Percentiles rank a stretch among this genome's conserved stretches.
These are phyloP conservation scores for Lepidocyrtinus sp. DNA, from an alignment of 2,888 invertebrate species.

Conservation along the genomic window DNA sequence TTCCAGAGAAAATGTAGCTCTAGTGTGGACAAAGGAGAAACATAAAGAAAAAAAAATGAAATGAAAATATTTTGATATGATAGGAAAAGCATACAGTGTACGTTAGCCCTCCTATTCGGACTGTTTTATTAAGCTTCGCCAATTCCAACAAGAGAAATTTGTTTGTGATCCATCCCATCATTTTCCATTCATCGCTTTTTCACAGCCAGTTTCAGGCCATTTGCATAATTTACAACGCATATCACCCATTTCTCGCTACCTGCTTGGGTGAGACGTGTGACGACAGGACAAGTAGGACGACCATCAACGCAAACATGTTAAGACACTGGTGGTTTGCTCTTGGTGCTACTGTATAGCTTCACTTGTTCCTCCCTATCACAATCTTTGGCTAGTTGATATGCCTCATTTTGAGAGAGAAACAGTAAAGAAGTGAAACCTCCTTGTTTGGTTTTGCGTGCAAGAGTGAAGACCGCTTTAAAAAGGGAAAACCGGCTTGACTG, in stretches of 20 bases:
- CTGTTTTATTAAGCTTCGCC: no score
- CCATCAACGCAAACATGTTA: slow-evolving; percentile 35
- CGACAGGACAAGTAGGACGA: slow-evolving; percentile 27
- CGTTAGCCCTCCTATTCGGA: no score
- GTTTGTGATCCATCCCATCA: slow-evolving; percentile 36
- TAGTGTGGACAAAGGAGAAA: neutral
- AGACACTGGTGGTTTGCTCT: neutral
- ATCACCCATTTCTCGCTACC: slow-evolving; percentile 40
- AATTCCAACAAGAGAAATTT: neutral
- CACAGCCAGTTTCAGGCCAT: slow-evolving; percentile 54
- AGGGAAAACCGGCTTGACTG: neutral
- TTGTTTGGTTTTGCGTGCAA: slow-evolving; percentile 42
- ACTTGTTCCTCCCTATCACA: neutral
- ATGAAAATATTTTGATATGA: neutral
- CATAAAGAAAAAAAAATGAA: neutral
- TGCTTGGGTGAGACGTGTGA: slow-evolving; percentile 21
- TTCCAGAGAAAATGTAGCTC: slow-evolving; percentile 44
- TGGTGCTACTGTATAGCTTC: slow-evolving; percentile 1
- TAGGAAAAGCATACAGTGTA: neutral
- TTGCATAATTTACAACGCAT: slow-evolving; percentile 56
- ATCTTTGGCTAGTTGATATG: slow-evolving; percentile 31
- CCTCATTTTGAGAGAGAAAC: slow-evolving; percentile 26
- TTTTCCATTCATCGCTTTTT: slow-evolving; percentile 30
- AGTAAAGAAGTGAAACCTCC: slow-evolving; percentile 38
- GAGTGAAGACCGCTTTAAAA: neutral